Percentiles rank a stretch among this genome's conserved stretches.
Evolutionary conservation across 2,113 vertebrate species (phyloP).

Genomic region (Oreotrochilus melanogaster): DNA sequence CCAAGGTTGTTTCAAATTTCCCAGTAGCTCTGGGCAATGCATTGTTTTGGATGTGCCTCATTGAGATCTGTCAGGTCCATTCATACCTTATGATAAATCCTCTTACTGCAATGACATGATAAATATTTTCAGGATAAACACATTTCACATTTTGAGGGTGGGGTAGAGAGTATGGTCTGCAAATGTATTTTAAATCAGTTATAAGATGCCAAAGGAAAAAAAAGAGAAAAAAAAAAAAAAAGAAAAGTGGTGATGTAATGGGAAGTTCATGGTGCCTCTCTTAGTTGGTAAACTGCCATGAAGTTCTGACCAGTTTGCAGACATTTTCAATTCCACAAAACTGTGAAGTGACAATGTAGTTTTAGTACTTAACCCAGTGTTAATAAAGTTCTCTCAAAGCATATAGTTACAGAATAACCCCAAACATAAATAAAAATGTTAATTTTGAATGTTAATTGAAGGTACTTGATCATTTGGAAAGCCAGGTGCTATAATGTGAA

Average conservation of each 20-base stretch:
- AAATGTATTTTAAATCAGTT: neutral
- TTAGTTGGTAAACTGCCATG: neutral
- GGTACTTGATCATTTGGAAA: neutral
- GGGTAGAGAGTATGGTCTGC: neutral
- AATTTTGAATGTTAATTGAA: neutral
- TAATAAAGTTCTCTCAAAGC: neutral
- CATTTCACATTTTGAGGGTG: neutral
- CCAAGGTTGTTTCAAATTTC: neutral
- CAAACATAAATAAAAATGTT: neutral
- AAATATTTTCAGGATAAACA: neutral
- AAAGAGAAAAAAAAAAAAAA: neutral
- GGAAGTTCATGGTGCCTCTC: neutral
- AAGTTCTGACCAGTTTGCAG: fast-evolving
- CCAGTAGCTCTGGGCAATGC: neutral
- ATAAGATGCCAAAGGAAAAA: neutral
- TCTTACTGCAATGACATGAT: neutral
- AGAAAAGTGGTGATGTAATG: neutral
- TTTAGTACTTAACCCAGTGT: neutral
- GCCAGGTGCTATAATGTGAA: neutral
- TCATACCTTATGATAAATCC: neutral
- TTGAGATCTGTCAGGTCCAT: neutral
- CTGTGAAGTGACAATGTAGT: neutral
- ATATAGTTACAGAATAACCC: neutral
- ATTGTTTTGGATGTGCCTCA: neutral
- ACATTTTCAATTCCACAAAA: neutral